Base-by-base conservation (phyloP, 2,888 invertebrate genomes). In the Melanchra persicariae region DNA sequence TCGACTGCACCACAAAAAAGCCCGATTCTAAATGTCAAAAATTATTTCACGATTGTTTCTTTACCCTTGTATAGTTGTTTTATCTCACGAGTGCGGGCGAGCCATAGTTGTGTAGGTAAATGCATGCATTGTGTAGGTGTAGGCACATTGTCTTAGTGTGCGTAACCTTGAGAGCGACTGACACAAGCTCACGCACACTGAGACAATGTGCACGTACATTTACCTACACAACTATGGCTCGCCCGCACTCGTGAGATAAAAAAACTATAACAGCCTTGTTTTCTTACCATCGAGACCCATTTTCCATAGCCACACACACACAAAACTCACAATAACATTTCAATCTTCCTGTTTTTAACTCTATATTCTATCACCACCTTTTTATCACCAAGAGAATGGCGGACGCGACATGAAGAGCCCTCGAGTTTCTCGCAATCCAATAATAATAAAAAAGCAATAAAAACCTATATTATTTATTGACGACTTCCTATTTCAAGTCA, bases 381-480 rank as follows among this genome's bases (percentile, higher is more conserved):
- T 92, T 91, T 91, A 91, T 92, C 79, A 80, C 81, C 72, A 68
- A 82, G 86, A 89, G 87, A 92, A 90, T 90, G 86, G 87, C 87
- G 83, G 74, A 78, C 83, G 82, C 79, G 85, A 85, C 89, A 85
- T 90, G 88, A 88, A 91, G 90, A 88, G 87, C 87, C 86, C 79
- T 87, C 85, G 79, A 90, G 87, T 85, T 90, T 86, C 88, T 87
- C 89, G 84, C 91, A 91, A 94, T 93, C 92, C 93, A 94, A 94
- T 94, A 93, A 93, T 92, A 93, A 93, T 94, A 94, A 94, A 94
- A 93, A 88, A 75, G 88, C 83, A 91, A 92, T 94, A 94, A 94
- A 94, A 92, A 49, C 58, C 88, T 90, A 89, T 92, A 93, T 92
- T 94, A 94, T 94, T 93, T 94, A 94, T 94, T 88, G 91, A 85